Evolutionary conservation across 1,140 invertebrate species (phyloP).

Genomic region (Cyphomyrmex costatus): DNA sequence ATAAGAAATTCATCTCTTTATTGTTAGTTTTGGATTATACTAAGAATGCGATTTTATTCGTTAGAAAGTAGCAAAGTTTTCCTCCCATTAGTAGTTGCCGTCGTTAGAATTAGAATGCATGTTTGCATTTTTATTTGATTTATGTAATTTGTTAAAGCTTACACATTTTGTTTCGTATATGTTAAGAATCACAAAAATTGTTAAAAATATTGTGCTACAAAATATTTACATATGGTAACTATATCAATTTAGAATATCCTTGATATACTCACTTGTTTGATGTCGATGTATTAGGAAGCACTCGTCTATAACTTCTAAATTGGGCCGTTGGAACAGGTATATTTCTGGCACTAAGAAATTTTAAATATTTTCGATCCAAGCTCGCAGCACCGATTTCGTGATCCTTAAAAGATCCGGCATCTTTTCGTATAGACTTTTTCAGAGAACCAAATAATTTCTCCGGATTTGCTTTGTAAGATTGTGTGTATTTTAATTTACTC

Average conservation of each 20-base stretch:
- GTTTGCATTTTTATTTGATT: too few species aligned
- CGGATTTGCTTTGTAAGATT: conserved; percentile 76
- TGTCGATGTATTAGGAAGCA: conserved; percentile 84
- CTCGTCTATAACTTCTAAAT: conserved; percentile 91
- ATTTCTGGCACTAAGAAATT: conserved; percentile 88
- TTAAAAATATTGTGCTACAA: too few species aligned
- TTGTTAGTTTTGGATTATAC: too few species aligned
- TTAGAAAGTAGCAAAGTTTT: too few species aligned
- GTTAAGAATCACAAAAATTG: too few species aligned
- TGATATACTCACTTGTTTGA: conserved; percentile 74
- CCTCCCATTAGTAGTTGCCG: too few species aligned
- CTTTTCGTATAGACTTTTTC: conserved; percentile 89
- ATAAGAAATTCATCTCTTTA: too few species aligned
- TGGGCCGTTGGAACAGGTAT: conserved; percentile 92
- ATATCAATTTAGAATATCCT: not conserved
- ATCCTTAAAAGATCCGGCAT: conserved; percentile 77
- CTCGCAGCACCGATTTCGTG: conserved; percentile 87
- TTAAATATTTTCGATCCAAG: conserved; percentile 91
- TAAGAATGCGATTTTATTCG: too few species aligned
- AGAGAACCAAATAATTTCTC: conserved; percentile 89
- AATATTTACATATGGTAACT: too few species aligned
- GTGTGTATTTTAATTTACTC: conserved; percentile 76
- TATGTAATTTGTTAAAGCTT: too few species aligned
- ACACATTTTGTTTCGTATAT: too few species aligned
- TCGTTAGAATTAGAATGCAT: too few species aligned